Evolutionary conservation across 1,140 invertebrate genomes (phyloP), one percentile per base, ranked within the genome.

Genomic region (Aphaenogaster ashmeadi): DNA sequence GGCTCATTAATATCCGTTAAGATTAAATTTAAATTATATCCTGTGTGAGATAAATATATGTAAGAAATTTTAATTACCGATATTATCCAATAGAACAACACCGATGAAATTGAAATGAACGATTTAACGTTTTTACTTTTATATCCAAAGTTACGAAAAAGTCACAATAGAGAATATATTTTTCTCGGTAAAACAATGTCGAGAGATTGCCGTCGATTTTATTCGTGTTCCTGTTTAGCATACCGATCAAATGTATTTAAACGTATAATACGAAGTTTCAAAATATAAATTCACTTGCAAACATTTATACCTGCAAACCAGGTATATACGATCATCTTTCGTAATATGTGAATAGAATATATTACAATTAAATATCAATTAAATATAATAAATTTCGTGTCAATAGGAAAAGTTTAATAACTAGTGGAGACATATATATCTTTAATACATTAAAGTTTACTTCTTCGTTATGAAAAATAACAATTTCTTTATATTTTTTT

Each of bases 381-480:
- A 90, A 90, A 92, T 90, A 91, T 88, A 93, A 92, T 93, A 85
- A 94, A 92, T 94, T 94, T 94, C 91, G 91, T 78, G 50, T 92
- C 89, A 89, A 92, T 93, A 94, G 91, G 92, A 94, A 94, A 94
- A 93, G 92, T 91, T 89, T 91, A 94, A 93, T 91, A 94, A 95
- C 94, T 94, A 94, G 92, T 93, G 91, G 91, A 93, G 93, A 91
- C 92, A 93, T 93, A 92, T 92, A 92, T 88, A 91, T 91, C 91
- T 93, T 94, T 90, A 93, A 93, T 94, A 94, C 92, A 93, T 94
- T 93, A 94, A 93, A 93, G 90, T 91, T 93, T 91, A 93, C 91
- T 93, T 93, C 90, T 93, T 93, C 89, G 86, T 95, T 95, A 95
- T 94, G 94, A 95, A 95, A 95, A 95, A 95, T 95, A 95, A 95